A percentile compares a stretch with the other conserved stretches of the same genome.
Conservation (phyloP, 2,113 vertebrate species). For the Hyaena hyaena region DNA sequence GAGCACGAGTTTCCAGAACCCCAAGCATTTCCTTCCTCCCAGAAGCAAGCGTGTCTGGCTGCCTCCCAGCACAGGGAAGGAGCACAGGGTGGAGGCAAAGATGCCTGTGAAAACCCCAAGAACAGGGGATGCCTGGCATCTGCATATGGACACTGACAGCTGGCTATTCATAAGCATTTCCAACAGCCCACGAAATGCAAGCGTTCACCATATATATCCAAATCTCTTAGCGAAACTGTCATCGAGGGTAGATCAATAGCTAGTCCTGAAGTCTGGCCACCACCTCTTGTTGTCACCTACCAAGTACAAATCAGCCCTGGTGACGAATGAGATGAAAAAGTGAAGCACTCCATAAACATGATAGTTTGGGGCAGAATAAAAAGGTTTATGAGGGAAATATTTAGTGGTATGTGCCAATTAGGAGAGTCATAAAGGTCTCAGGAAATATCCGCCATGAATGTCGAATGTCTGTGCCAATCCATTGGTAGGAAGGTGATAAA, state of each 20-base stretch:
- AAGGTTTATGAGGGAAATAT: conserved; percentile 48
- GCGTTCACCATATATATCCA: background rate
- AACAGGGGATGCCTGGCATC: background rate
- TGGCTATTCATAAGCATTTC: background rate
- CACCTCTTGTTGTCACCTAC: background rate
- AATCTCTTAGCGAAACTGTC: conserved; percentile 29
- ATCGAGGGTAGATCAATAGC: background rate
- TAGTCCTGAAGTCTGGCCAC: background rate
- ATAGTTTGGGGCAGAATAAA: conserved; percentile 22
- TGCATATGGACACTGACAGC: background rate
- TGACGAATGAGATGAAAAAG: conserved; percentile 33
- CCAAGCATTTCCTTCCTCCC: background rate
- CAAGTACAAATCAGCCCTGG: background rate
- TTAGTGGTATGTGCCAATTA: conserved; percentile 54
- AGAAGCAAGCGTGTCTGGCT: background rate
- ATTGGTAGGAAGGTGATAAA: conserved; percentile 24
- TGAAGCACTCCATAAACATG: background rate
- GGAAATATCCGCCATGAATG: conserved; percentile 55
- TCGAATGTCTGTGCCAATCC: conserved; percentile 19
- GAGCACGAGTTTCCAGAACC: background rate
- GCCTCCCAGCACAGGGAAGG: background rate
- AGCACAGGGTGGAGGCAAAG: background rate
- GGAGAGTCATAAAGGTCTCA: conserved; percentile 23
- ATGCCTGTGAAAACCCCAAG: background rate
- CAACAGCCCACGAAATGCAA: background rate